phyloP scores from a whole-genome alignment of 2,113 vertebrate species.

The Lepus europaeus region DNA sequence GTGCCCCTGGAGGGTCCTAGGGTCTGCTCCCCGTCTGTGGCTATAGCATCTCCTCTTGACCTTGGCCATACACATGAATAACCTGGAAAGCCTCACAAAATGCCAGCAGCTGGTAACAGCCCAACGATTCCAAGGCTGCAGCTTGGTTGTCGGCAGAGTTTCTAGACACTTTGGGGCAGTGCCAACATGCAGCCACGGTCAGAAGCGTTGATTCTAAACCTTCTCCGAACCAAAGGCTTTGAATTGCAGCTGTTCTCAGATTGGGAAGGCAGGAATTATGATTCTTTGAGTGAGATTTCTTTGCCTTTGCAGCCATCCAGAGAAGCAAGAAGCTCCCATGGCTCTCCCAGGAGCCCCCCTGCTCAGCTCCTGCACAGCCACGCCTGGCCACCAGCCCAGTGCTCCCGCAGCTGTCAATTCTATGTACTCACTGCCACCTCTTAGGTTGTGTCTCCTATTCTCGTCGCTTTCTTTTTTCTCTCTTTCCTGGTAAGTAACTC shows the following conservation, averaged over 20 bases:
- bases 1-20: not conserved
- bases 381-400: not conserved
- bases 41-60: not conserved
- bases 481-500: not conserved
- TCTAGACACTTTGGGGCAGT: not conserved
- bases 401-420: not conserved
- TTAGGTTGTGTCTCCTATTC: not conserved
- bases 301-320: not conserved
- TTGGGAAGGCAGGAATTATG: not conserved
- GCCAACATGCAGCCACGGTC: not conserved
- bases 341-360: not conserved
- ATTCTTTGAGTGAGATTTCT: not conserved
- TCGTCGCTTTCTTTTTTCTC: not conserved
- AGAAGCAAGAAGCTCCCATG: not conserved
- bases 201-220: not conserved
- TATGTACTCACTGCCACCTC: no score
- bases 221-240: not conserved
- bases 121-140: not conserved
- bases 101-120: fast-evolving
- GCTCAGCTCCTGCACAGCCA: not conserved
- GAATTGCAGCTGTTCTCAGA: not conserved
- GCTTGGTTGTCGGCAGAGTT: not conserved
- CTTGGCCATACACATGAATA: not conserved
- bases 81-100: not conserved
- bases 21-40: fast-evolving